Evolutionary conservation across 1,140 invertebrate species (phyloP).

Genomic region (Kradibia gibbosae): DNA sequence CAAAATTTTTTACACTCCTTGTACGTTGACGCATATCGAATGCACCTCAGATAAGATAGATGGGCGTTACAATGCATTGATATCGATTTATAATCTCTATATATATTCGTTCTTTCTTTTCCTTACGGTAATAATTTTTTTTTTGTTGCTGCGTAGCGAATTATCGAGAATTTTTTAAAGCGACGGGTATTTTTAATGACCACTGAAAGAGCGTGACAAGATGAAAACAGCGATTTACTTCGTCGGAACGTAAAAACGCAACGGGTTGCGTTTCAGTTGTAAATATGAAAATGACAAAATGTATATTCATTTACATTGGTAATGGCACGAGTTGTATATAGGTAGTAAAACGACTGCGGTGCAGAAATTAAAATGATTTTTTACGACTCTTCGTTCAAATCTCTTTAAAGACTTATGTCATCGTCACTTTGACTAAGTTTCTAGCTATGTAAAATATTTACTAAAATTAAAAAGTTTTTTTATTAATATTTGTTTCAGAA

Average conservation of each 20-base stretch:
- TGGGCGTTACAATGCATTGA: slow-evolving; percentile 13
- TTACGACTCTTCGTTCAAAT: slow-evolving; percentile 27
- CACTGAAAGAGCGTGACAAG: neutral
- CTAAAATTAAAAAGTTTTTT: slow-evolving; percentile 4
- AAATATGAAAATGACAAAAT: slow-evolving; percentile 44
- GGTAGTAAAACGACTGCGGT: slow-evolving; percentile 20
- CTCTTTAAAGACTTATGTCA: slow-evolving; percentile 31
- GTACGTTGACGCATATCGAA: neutral
- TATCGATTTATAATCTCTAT: slow-evolving; percentile 20
- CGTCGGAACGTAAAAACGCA: slow-evolving; percentile 9
- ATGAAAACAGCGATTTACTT: slow-evolving; percentile 30
- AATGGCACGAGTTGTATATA: slow-evolving; percentile 27
- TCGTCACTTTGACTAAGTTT: slow-evolving; percentile 40
- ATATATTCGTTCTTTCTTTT: neutral
- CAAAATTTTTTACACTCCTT: slow-evolving; percentile 3
- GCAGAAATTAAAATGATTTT: slow-evolving; percentile 44
- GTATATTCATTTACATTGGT: slow-evolving; percentile 41
- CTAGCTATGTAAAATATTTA: slow-evolving; percentile 6
- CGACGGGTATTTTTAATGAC: slow-evolving; percentile 10
- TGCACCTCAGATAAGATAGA: slow-evolving; percentile 5
- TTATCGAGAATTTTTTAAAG: slow-evolving; percentile 25
- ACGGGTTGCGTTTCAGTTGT: slow-evolving; percentile 20
- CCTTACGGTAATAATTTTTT: neutral
- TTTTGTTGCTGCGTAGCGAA: neutral
- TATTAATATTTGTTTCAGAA: neutral